These are phyloP conservation scores for Balaenoptera acutorostrata DNA, from an alignment of 2,113 vertebrate species.

Conservation along the genomic window DNA sequence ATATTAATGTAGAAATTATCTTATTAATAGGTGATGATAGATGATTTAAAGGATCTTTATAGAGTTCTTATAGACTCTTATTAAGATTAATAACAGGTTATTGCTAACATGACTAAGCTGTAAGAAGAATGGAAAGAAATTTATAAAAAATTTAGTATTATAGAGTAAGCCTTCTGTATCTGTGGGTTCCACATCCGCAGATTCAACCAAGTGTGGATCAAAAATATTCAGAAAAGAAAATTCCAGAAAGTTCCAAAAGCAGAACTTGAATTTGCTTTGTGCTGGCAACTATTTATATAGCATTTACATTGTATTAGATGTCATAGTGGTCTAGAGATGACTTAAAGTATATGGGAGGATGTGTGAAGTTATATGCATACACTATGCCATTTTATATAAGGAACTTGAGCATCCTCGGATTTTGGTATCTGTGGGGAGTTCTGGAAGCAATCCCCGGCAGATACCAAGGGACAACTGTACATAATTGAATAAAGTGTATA, in stretches of 20 bases:
- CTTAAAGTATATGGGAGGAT: background rate
- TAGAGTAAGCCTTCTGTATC: background rate
- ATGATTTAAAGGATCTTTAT: background rate
- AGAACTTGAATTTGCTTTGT: background rate
- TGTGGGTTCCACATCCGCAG: background rate
- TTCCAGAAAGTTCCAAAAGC: background rate
- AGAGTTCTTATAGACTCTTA: background rate
- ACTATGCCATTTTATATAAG: background rate
- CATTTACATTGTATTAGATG: background rate
- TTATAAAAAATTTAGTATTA: background rate
- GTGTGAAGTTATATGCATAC: background rate
- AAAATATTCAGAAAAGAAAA: background rate
- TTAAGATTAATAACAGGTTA: background rate
- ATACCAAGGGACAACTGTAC: background rate
- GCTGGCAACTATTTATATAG: background rate
- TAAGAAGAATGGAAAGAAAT: background rate
- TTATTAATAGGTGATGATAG: background rate
- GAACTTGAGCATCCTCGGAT: background rate
- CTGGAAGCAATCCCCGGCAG: background rate
- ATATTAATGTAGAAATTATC: background rate
- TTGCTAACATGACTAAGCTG: background rate
- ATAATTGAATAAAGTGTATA: background rate
- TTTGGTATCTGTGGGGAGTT: background rate
- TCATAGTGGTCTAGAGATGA: background rate
- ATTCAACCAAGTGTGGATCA: background rate